Base-by-base conservation (phyloP, 2,888 invertebrate species). In the Drosophila limbata region DNA sequence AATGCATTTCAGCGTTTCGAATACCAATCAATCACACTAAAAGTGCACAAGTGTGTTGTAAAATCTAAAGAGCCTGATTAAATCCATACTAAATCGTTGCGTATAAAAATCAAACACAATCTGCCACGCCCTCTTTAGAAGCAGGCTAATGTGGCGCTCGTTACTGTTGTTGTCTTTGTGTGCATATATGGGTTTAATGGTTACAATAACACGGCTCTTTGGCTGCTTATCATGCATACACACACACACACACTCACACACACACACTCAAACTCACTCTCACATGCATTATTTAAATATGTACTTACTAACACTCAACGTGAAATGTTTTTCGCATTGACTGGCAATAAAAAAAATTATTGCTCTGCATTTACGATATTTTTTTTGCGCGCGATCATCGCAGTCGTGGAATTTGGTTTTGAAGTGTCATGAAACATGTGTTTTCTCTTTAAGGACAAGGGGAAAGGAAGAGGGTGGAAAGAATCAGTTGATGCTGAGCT, bases 1-100 rank as follows among this genome's bases (percentile, higher is more conserved):
- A 59, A 31, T 73, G 52, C 57, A 53, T 63, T 45, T 50, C 28
- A 55, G 25, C 50, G 57, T 37, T 56, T 19, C 52, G 28, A 68
- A 67, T 59, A 47, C 59, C 70, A 83, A 87, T 88, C 83, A 87
- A 84, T 88, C 88, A 77, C 80, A 85, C 80, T 84, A 79, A 88
- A 82, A 85, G 80, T 69, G 66, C 69, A 69, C 45, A 75, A 88
- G 69, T 77, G 73, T 51, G 72, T 55, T 84, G 67, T 85, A 77
- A 82, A 88, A 76, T 77, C 51, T 65, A 61, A 84, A 64, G 62
- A 67, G 72, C 67, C 79, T 69, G 81, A 84, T 86, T 86, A 86
- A 82, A 74, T 59, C 69, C 56, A 50, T 64, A 72, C 82, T 72
- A 73, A 77, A 85, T 69, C 70, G 71, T 39, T 65, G 75, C 65